A percentile compares a stretch with the other conserved stretches of the same genome.
Evolutionary conservation across 2,797 vertebrate genomes (phyloP).

Genomic region (Epinephelus coioides): DNA sequence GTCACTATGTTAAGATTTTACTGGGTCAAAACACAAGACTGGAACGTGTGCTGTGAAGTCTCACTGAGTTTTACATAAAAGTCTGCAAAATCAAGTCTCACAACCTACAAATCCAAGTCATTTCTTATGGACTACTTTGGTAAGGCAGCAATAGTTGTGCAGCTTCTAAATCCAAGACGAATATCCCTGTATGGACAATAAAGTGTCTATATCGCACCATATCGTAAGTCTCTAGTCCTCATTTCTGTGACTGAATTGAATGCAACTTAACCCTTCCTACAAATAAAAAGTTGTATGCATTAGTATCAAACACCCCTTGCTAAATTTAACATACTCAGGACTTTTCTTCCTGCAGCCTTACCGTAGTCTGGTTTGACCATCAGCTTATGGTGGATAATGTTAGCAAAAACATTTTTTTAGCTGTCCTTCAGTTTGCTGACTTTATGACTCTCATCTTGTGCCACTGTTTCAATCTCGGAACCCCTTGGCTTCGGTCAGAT

Average conservation of each 20-base stretch:
- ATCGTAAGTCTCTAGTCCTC: too few relatives aligned
- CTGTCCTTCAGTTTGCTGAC: not conserved
- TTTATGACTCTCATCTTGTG: not conserved
- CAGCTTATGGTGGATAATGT: not conserved
- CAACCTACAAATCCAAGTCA: not conserved
- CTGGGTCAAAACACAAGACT: not conserved
- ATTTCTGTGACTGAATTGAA: not conserved
- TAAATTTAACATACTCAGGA: not conserved
- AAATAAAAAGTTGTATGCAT: not conserved
- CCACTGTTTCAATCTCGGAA: not conserved
- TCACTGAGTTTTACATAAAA: not conserved
- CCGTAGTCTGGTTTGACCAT: too few relatives aligned
- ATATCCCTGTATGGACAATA: too few relatives aligned
- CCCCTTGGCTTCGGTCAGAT: too few relatives aligned
- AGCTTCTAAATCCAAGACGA: too few relatives aligned
- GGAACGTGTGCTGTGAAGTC: not conserved
- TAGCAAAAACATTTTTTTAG: not conserved
- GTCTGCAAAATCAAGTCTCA: not conserved
- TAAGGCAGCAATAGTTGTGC: too few relatives aligned
- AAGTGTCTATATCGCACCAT: too few relatives aligned
- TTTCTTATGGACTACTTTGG: too few relatives aligned
- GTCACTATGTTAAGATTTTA: not conserved
- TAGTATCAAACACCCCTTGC: too few relatives aligned
- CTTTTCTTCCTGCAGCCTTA: not conserved
- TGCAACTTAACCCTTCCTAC: not conserved